Conservation (phyloP, 2,797 vertebrate species). For the Sphenopsis melanotis region DNA sequence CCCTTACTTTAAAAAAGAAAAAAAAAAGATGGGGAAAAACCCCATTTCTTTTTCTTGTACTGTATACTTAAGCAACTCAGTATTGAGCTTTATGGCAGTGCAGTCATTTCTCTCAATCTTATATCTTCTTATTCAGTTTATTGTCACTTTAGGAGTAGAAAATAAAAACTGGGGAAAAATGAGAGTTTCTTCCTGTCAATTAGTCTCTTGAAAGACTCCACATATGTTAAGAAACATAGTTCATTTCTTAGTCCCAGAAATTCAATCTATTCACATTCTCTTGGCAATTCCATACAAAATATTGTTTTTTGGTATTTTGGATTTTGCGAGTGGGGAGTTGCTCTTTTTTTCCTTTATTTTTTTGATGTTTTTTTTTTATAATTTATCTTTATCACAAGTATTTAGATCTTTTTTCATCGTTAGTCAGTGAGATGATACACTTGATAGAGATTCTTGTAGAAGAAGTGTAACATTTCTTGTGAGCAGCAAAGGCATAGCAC, state of each 20-base stretch:
- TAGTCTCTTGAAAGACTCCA: background rate
- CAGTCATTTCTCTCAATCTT: background rate
- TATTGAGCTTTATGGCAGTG: background rate
- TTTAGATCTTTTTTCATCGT: background rate
- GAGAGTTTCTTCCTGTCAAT: rapidly evolving
- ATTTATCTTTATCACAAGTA: too few relatives aligned
- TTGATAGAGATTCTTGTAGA: background rate
- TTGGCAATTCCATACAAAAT: background rate
- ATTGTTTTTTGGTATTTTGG: background rate
- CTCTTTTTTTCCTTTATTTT: background rate
- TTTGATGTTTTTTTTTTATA: background rate
- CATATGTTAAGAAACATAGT: background rate
- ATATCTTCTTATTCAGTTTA: background rate
- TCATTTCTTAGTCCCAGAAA: background rate
- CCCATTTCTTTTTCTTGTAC: background rate
- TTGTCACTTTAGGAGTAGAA: background rate
- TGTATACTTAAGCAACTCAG: background rate
- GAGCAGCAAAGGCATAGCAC: background rate
- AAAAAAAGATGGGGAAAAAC: rapidly evolving
- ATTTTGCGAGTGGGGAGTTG: rapidly evolving
- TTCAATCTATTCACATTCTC: background rate
- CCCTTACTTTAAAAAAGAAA: background rate
- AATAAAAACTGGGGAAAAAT: background rate
- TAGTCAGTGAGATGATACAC: background rate
- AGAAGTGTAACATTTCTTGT: background rate